Conservation (phyloP, 2,888 invertebrate genomes). For the Syritta pipiens region DNA sequence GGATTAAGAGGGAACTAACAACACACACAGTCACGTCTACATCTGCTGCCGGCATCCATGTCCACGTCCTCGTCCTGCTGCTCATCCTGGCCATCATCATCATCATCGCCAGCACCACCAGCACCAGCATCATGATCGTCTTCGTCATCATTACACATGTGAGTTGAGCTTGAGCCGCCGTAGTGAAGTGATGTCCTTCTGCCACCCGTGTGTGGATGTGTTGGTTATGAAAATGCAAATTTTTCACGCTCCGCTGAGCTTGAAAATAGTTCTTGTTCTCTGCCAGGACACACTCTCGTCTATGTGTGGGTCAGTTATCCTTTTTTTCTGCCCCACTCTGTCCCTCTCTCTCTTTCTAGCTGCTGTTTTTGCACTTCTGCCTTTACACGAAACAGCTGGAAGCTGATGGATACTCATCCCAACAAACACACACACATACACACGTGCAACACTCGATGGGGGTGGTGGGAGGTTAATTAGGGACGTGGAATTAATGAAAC, state of each 20-base stretch:
- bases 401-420: too few species aligned
- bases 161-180: constrained; percentile 52
- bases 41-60: constrained; percentile 41
- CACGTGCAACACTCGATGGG: too few species aligned
- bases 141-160: constrained; percentile 43
- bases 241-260: constrained; percentile 64
- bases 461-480: constrained; percentile 57
- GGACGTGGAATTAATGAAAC: constrained; percentile 61
- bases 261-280: constrained; percentile 61
- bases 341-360: not conserved
- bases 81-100: constrained; percentile 23
- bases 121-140: not conserved
- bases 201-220: not conserved
- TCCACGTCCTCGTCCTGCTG: not conserved
- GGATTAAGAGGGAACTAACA: constrained; percentile 56
- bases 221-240: constrained; percentile 67
- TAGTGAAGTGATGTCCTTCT: constrained; percentile 5
- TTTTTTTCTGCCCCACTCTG: too few species aligned
- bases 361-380: not conserved
- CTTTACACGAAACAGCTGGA: constrained; percentile 33
- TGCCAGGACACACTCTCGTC: constrained; percentile 3
- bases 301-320: constrained; percentile 43
- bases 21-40: constrained; percentile 16
- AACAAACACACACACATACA: too few species aligned
- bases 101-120: constrained; percentile 3